Conservation (phyloP, 1,140 invertebrate species). For the Drosophila nasuta region DNA sequence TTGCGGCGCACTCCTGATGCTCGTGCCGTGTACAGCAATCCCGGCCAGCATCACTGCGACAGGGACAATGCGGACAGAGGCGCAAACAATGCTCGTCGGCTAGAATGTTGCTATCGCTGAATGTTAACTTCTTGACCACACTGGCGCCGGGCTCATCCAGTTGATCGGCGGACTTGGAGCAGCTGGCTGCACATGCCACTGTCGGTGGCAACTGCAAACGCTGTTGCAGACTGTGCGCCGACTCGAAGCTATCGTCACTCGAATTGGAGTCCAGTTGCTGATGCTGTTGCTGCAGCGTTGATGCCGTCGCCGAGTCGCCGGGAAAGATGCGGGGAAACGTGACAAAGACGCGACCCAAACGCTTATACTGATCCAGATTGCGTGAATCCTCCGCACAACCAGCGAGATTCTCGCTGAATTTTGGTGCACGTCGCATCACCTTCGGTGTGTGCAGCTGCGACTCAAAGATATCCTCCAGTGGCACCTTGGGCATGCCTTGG, state of each 20-base stretch:
- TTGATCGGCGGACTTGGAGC: slow-evolving; percentile 82
- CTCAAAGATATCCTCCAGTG: slow-evolving; percentile 75
- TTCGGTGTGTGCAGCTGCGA: slow-evolving; percentile 85
- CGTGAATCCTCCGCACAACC: slow-evolving; percentile 88
- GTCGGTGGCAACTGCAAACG: slow-evolving; percentile 52
- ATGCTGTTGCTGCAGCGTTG: slow-evolving; percentile 7
- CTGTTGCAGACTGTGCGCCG: slow-evolving; percentile 72
- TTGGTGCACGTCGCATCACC: slow-evolving; percentile 88
- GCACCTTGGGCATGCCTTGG: slow-evolving; percentile 44
- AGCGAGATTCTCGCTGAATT: slow-evolving; percentile 88
- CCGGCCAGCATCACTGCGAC: slow-evolving; percentile 48
- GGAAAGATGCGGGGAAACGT: slow-evolving; percentile 77
- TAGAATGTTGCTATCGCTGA: slow-evolving; percentile 82
- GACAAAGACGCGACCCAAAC: slow-evolving; percentile 80
- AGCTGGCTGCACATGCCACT: slow-evolving; percentile 50
- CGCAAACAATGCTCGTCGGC: slow-evolving; percentile 66
- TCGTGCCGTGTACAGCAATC: slow-evolving; percentile 58
- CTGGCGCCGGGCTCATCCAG: slow-evolving; percentile 55
- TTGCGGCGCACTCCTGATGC: slow-evolving; percentile 36
- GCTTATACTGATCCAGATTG: slow-evolving; percentile 81
- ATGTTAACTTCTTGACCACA: slow-evolving; percentile 69
- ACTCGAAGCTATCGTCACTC: slow-evolving; percentile 82
- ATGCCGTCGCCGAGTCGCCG: slow-evolving; percentile 11
- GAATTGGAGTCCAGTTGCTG: slow-evolving; percentile 67
- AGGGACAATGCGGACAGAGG: slow-evolving; percentile 70